Evolutionary conservation across 2,888 invertebrate species (phyloP), one percentile per base, ranked within the genome.

Genomic region (Dryadula phaetusa): DNA sequence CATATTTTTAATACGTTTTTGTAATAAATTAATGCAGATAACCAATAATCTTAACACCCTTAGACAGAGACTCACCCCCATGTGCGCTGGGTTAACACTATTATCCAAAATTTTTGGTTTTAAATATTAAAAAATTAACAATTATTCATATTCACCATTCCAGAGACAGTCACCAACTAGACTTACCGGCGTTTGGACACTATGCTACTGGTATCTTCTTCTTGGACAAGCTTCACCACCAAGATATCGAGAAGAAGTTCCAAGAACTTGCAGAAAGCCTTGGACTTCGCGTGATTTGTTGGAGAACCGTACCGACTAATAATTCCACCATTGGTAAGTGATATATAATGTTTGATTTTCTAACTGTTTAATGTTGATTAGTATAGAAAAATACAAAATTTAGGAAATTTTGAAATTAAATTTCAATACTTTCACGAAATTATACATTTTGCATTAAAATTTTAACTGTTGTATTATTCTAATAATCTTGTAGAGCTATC

Each of bases 151-250:
- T 53, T 22, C 5, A 12, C 32, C 25, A 10, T 67, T 64, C 10
- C 92, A 98, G 98, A 86, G 96, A 97, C 81, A 94, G 95, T 72
- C 95, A 96, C 79, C 96, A 96, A 77, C 94, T 98, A 70, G 95
- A 95, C 74, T 93, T 99, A 77, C 99, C 99, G 8, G 94, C 95
- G 20, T 94, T 95, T 78, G 99, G 99, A 4, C 94, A 95, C 75
- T 99, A 99, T 93, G 99, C 99, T 63, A 99, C 99, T 20, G 99
- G 99, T 70, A 98, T 99, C 73, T 95, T 99, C 82, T 99, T 98
- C 92, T 93, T 99, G 87, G 98, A 99, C 87, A 96, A 96, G 84
- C 93, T 95, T 60, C 96, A 96, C 79, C 96, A 97, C 79, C 93
- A 95, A 78, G 95, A 96, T 76, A 95, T 95, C 64, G 98, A 98